phyloP scores from a whole-genome alignment of 2,888 invertebrate genomes.

The Hirtodrosophila alboralis region DNA sequence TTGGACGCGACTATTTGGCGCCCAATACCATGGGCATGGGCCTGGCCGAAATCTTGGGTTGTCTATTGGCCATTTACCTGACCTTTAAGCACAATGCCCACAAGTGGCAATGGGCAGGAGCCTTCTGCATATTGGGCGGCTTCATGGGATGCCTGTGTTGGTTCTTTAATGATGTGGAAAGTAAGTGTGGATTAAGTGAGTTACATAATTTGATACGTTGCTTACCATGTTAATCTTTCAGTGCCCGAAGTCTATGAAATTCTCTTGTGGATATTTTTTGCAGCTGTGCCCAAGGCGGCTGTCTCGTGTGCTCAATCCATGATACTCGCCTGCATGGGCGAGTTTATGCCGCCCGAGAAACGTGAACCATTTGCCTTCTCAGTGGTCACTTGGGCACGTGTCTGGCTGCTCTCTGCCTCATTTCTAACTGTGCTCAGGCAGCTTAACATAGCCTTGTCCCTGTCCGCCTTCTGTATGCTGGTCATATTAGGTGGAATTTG shows the following conservation, averaged over 20 bases:
- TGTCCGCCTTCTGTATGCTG: slow-evolving; percentile 79
- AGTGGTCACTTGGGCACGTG: slow-evolving; percentile 82
- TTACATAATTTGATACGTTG: too few species aligned
- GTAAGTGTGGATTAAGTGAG: slow-evolving; percentile 64
- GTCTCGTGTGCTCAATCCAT: slow-evolving; percentile 83
- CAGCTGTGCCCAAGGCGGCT: slow-evolving; percentile 83
- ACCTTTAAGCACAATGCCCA: slow-evolving; percentile 71
- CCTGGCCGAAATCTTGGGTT: slow-evolving; percentile 83
- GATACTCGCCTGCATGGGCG: slow-evolving; percentile 82
- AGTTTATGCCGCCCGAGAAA: slow-evolving; percentile 81
- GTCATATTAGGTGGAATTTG: slow-evolving; percentile 81
- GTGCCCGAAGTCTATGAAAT: slow-evolving; percentile 78
- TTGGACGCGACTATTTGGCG: slow-evolving; percentile 83
- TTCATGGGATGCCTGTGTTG: slow-evolving; percentile 82
- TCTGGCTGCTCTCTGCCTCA: slow-evolving; percentile 83
- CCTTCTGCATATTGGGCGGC: slow-evolving; percentile 82
- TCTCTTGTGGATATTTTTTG: slow-evolving; percentile 80
- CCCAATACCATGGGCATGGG: slow-evolving; percentile 83
- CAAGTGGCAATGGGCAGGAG: slow-evolving; percentile 84
- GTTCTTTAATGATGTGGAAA: slow-evolving; percentile 70
- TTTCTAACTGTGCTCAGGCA: slow-evolving; percentile 82
- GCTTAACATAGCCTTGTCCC: slow-evolving; percentile 79
- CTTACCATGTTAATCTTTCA: slow-evolving; percentile 37
- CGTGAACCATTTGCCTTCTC: slow-evolving; percentile 81
- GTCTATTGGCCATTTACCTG: slow-evolving; percentile 82